Evolutionary conservation across 2,113 vertebrate genomes (phyloP).

Genomic region (Paracanthobrama guichenoti): DNA sequence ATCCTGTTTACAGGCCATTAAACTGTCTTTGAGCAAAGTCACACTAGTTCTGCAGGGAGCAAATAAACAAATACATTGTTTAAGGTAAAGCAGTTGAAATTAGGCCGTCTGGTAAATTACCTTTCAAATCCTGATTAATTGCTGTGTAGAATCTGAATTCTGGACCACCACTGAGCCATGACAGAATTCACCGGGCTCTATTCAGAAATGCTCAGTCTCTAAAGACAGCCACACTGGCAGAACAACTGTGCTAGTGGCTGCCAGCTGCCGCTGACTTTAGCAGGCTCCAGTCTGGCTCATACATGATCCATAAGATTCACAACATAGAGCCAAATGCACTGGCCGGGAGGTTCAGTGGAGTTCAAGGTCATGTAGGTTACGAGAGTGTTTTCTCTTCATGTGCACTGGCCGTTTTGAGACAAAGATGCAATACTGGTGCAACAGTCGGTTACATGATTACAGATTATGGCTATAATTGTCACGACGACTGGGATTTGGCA

Average conservation of each 20-base stretch:
- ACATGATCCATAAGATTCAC: constrained; percentile 47
- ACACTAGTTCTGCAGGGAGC: not conserved
- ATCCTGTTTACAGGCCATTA: not conserved
- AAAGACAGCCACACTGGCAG: constrained; percentile 31
- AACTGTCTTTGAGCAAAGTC: not conserved
- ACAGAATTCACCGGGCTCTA: constrained; percentile 32
- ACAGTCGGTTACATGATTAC: constrained; percentile 1
- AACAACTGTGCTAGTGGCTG: constrained; percentile 20
- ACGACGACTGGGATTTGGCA: constrained; percentile 21
- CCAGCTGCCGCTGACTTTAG: constrained; percentile 39
- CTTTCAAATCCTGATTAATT: constrained; percentile 28
- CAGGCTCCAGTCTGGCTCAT: constrained; percentile 26
- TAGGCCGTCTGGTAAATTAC: not conserved
- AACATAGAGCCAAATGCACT: constrained; percentile 33
- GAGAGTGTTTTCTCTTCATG: constrained; percentile 10
- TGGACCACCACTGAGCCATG: constrained; percentile 8
- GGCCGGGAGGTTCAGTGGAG: not conserved
- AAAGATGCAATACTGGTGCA: constrained; percentile 11
- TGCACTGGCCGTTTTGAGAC: not conserved
- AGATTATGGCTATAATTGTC: constrained; percentile 16
- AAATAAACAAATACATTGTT: not conserved
- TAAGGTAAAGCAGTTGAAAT: constrained; percentile 10
- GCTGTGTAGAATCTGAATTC: not conserved
- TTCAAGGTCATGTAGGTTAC: constrained; percentile 23
- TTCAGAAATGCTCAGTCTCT: constrained; percentile 7